Percentiles rank a stretch among this genome's conserved stretches.
Evolutionary conservation across 2,113 vertebrate species (phyloP).

Genomic region (Coracopsis vasa): DNA sequence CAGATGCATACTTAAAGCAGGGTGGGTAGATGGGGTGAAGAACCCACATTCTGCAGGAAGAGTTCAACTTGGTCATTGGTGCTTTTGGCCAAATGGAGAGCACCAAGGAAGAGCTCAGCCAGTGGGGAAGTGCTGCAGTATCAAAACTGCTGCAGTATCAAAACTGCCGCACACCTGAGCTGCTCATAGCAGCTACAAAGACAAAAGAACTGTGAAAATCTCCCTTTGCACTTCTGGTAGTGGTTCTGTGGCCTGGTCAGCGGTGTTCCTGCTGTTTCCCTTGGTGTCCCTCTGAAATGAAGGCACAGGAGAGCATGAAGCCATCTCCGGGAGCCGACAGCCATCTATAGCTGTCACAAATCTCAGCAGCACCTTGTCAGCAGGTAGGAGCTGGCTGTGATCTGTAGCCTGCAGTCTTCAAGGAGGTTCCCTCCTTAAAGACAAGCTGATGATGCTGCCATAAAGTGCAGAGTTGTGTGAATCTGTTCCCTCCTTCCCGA

Average conservation of each 20-base stretch:
- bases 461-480: neutral
- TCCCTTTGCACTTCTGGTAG: neutral
- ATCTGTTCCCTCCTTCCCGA: neutral
- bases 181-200: neutral
- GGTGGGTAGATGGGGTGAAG: neutral
- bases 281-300: neutral
- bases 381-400: conserved; percentile 13
- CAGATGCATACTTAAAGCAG: neutral
- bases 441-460: neutral
- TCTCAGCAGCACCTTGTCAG: conserved; percentile 11
- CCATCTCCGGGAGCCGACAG: neutral
- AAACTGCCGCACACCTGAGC: fast-evolving
- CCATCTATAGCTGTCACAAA: neutral
- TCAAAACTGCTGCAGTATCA: fast-evolving
- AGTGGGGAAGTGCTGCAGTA: neutral
- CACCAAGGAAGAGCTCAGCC: neutral
- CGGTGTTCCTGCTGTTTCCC: neutral
- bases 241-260: neutral
- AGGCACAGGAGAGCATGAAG: neutral
- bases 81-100: neutral
- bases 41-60: neutral
- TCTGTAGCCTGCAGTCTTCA: neutral
- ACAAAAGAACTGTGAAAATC: neutral
- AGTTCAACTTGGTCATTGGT: neutral
- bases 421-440: neutral